phyloP scores from a whole-genome alignment of 2,113 vertebrate genomes.

The Xiphophorus hellerii region DNA sequence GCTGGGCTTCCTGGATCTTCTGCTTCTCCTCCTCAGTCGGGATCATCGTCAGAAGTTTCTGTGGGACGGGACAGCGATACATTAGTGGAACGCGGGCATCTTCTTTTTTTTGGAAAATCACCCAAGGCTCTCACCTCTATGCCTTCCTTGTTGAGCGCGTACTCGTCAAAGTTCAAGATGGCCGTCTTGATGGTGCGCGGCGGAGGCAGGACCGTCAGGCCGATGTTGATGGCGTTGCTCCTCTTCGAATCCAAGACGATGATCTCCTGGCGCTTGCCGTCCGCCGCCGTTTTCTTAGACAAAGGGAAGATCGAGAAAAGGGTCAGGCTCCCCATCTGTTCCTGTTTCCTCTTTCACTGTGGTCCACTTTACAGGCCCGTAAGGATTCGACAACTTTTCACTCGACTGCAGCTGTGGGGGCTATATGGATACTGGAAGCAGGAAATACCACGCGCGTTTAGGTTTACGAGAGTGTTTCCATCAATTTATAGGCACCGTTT shows the following conservation, averaged over 20 bases:
- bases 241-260: conserved; percentile 96
- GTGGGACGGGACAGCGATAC: neutral
- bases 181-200: conserved; percentile 97
- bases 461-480: neutral
- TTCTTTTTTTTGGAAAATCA: neutral
- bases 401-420: conserved; percentile 34
- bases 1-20: conserved; percentile 95
- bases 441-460: conserved; percentile 8
- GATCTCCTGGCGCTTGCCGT: conserved; percentile 94
- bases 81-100: too few species aligned
- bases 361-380: conserved; percentile 42
- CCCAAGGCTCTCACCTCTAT: conserved; percentile 87
- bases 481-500: neutral
- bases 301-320: conserved; percentile 24
- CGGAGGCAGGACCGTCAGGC: conserved; percentile 93
- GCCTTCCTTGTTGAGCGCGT: conserved; percentile 98
- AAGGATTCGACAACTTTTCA: conserved; percentile 35
- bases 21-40: conserved; percentile 96
- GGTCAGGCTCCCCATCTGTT: conserved; percentile 6
- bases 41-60: conserved; percentile 99
- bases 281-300: conserved; percentile 90
- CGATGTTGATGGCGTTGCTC: conserved; percentile 98
- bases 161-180: conserved; percentile 98
- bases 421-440: conserved; percentile 16
- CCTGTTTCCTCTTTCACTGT: neutral